Percentiles rank a stretch among this genome's conserved stretches.
These are phyloP conservation scores for Sula dactylatra DNA, from an alignment of 2,113 vertebrate species.

Conservation along the genomic window DNA sequence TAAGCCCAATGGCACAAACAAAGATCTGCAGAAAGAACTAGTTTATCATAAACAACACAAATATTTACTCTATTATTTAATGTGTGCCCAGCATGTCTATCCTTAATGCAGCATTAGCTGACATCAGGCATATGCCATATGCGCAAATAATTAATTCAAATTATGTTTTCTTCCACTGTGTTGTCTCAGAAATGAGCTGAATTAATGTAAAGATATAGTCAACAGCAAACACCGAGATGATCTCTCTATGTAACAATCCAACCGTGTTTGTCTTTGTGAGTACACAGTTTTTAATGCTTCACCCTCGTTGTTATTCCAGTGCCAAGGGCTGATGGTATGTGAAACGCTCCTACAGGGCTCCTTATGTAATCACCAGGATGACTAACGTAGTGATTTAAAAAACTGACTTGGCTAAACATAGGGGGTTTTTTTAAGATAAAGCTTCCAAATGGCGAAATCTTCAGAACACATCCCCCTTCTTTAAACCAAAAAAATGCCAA, in stretches of 20 bases:
- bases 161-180: slow-evolving; percentile 69
- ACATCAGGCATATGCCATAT: slow-evolving; percentile 77
- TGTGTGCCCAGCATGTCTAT: slow-evolving; percentile 77
- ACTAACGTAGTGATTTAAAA: slow-evolving; percentile 69
- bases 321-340: slow-evolving; percentile 69
- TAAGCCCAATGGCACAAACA: slow-evolving; percentile 57
- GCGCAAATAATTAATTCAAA: slow-evolving; percentile 80
- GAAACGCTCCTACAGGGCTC: slow-evolving; percentile 64
- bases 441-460: neutral
- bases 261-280: slow-evolving; percentile 47
- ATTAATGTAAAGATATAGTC: slow-evolving; percentile 66
- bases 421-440: slow-evolving; percentile 25
- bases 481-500: neutral
- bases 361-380: slow-evolving; percentile 72
- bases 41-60: slow-evolving; percentile 79
- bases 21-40: slow-evolving; percentile 62
- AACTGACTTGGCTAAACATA: slow-evolving; percentile 60
- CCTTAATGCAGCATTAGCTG: slow-evolving; percentile 77
- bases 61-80: slow-evolving; percentile 81
- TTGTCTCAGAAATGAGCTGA: slow-evolving; percentile 66
- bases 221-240: slow-evolving; percentile 34
- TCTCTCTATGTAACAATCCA: slow-evolving; percentile 41
- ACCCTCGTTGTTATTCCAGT: slow-evolving; percentile 67
- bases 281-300: slow-evolving; percentile 43
- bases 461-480: neutral